These are phyloP conservation scores for Antennarius maculatus DNA, from an alignment of 2,797 vertebrate genomes.

Conservation along the genomic window DNA sequence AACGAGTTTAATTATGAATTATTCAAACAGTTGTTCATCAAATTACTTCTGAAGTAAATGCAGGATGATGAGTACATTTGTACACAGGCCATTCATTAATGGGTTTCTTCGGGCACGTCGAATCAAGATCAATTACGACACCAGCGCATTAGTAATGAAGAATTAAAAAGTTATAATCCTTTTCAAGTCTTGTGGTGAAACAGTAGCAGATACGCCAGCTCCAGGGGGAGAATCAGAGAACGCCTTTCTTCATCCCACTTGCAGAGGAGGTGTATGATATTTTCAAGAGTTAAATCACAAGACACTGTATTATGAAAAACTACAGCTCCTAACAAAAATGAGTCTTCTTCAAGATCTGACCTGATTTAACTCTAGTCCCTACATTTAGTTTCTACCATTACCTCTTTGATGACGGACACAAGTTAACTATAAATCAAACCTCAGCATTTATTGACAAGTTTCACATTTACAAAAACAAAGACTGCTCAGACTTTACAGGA, in stretches of 20 bases:
- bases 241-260: slow-evolving; percentile 23
- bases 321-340: background rate
- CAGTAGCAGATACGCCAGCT: slow-evolving; percentile 46
- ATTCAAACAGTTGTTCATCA: slow-evolving; percentile 21
- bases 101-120: slow-evolving; percentile 56
- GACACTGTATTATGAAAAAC: slow-evolving; percentile 16
- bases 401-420: background rate
- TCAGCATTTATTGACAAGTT: slow-evolving; percentile 66
- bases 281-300: slow-evolving; percentile 29
- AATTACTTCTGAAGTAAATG: slow-evolving; percentile 28
- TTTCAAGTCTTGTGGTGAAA: slow-evolving; percentile 60
- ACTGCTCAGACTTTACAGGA: slow-evolving; percentile 56
- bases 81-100: slow-evolving; percentile 48
- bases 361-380: background rate
- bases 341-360: slow-evolving; percentile 1
- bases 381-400: background rate
- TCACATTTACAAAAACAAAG: slow-evolving; percentile 57
- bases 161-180: slow-evolving; percentile 62
- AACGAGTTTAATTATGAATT: background rate
- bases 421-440: slow-evolving; percentile 50
- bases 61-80: slow-evolving; percentile 30
- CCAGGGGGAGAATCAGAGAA: slow-evolving; percentile 47
- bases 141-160: slow-evolving; percentile 56
- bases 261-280: slow-evolving; percentile 23
- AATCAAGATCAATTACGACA: slow-evolving; percentile 70